Percentiles rank a stretch among this genome's conserved stretches.
These are phyloP conservation scores for Cromileptes altivelis DNA, from an alignment of 2,113 vertebrate genomes.

Conservation along the genomic window DNA sequence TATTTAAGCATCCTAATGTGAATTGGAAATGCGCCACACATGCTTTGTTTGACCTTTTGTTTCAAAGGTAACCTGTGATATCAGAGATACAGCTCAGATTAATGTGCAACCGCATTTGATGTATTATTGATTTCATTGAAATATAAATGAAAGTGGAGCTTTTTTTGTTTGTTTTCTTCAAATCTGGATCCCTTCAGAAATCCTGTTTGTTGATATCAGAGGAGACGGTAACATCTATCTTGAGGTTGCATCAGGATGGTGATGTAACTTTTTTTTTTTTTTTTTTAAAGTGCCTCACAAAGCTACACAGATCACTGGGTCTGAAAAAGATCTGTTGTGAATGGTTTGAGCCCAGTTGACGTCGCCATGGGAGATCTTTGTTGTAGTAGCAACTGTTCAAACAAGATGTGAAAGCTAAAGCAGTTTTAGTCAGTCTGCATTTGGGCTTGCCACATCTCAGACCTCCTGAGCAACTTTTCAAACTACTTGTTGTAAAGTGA, in stretches of 20 bases:
- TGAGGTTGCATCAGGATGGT: slow-evolving; percentile 12
- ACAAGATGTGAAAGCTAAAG: not conserved
- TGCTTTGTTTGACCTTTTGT: not conserved
- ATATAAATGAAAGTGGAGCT: not conserved
- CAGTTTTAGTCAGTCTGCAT: not conserved
- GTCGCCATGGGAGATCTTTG: not conserved
- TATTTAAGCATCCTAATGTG: slow-evolving; percentile 1
- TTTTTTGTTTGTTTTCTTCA: not conserved
- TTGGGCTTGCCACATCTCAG: not conserved
- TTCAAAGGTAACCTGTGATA: slow-evolving; percentile 5
- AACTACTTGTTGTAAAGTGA: not conserved
- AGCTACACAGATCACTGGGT: not conserved
- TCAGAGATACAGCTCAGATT: not conserved
- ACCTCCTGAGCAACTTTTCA: not conserved
- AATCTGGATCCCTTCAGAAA: not conserved
- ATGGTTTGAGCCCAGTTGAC: not conserved
- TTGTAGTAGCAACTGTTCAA: not conserved
- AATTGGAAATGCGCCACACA: slow-evolving; percentile 6
- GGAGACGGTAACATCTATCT: not conserved
- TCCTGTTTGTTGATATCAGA: slow-evolving; percentile 15
- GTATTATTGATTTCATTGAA: slow-evolving; percentile 13
- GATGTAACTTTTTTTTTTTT: not conserved
- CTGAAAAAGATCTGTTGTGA: not conserved
- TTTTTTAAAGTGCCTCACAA: not conserved
- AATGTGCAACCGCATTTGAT: slow-evolving; percentile 4